Percentiles rank a stretch among this genome's conserved stretches.
These are phyloP conservation scores for Choristoneura fumiferana DNA, from an alignment of 1,140 invertebrate genomes.

Conservation along the genomic window DNA sequence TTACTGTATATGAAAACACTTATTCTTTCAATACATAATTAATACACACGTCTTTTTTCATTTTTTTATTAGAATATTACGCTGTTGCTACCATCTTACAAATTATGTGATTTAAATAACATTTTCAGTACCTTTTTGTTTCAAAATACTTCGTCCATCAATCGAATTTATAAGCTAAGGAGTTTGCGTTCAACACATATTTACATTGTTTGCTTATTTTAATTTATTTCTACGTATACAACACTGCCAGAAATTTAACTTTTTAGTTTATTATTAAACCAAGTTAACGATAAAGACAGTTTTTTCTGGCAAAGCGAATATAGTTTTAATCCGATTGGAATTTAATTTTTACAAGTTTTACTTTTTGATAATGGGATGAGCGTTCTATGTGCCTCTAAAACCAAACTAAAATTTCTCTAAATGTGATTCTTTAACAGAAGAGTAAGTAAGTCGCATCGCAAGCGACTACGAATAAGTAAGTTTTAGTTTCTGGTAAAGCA, in stretches of 20 bases:
- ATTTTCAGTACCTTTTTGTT: constrained; percentile 35
- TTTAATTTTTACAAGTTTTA: background rate
- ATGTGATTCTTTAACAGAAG: background rate
- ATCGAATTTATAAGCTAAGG: background rate
- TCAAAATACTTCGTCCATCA: constrained; percentile 14
- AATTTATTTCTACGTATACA: background rate
- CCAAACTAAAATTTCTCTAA: background rate
- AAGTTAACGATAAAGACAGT: too few relatives aligned
- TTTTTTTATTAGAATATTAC: constrained; percentile 34
- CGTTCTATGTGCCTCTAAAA: constrained; percentile 16
- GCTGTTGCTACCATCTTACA: constrained; percentile 50
- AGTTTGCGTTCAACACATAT: constrained; percentile 10
- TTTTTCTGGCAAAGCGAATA: too few relatives aligned
- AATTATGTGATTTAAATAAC: constrained; percentile 23
- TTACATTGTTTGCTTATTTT: constrained; percentile 6
- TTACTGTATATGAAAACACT: constrained; percentile 73
- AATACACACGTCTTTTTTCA: constrained; percentile 42
- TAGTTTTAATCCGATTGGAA: too few relatives aligned
- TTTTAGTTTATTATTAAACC: too few relatives aligned
- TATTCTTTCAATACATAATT: constrained; percentile 52
- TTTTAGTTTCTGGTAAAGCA: background rate
- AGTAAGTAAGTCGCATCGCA: background rate
- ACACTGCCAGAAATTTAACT: too few relatives aligned
- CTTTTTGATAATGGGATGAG: background rate
- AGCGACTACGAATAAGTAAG: background rate